Conservation (phyloP, 2,797 vertebrate species). For the Myoxocephalus aenaeus region DNA sequence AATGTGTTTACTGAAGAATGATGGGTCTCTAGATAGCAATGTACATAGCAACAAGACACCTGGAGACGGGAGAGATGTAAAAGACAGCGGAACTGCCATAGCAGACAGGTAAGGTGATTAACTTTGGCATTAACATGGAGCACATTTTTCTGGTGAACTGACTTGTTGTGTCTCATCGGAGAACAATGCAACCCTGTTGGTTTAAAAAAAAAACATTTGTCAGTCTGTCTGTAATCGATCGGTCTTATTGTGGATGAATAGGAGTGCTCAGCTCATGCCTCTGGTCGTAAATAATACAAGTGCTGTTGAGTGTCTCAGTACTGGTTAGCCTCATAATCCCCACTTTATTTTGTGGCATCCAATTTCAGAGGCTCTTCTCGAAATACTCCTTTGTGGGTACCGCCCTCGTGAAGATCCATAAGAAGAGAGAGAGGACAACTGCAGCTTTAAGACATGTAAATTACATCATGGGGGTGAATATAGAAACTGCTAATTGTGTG, state of each 20-base stretch:
- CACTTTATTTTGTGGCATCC: conserved; percentile 51
- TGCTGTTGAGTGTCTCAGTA: conserved; percentile 14
- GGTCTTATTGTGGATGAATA: conserved; percentile 20
- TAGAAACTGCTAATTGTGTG: conserved; percentile 15
- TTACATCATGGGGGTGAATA: conserved; percentile 51
- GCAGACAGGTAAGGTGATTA: conserved; percentile 39
- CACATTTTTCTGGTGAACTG: neutral
- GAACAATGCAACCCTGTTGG: neutral
- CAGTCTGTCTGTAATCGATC: conserved; percentile 11
- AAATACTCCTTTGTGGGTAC: conserved; percentile 58
- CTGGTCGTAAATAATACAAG: conserved; percentile 34
- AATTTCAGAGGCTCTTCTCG: conserved; percentile 56
- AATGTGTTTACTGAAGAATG: conserved; percentile 70
- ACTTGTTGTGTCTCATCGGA: conserved; percentile 1
- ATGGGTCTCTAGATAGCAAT: conserved; percentile 48
- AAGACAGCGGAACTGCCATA: conserved; percentile 13
- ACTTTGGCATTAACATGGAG: conserved; percentile 36
- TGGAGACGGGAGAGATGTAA: conserved; percentile 40
- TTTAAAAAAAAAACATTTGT: neutral
- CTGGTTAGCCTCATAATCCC: conserved; percentile 45
- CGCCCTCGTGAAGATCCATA: conserved; percentile 33
- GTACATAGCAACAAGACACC: conserved; percentile 62
- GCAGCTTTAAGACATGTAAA: conserved; percentile 46
- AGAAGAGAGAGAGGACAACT: conserved; percentile 38
- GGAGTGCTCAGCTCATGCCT: conserved; percentile 9